These are phyloP conservation scores for Suncus etruscus DNA, from an alignment of 2,113 vertebrate genomes.

Conservation along the genomic window DNA sequence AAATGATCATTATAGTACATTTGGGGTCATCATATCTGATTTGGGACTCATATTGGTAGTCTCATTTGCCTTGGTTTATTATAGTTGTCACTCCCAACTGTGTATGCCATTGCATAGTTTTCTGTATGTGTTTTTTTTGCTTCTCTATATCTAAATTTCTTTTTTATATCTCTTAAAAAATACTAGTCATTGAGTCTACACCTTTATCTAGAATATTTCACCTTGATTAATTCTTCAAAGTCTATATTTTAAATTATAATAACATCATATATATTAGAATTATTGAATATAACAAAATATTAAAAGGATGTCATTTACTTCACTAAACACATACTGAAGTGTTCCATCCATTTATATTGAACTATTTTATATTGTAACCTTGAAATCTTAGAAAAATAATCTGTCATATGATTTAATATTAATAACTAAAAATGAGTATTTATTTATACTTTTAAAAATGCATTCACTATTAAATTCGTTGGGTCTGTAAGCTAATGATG, in stretches of 20 bases:
- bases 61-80: not conserved
- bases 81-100: not conserved
- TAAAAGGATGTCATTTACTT: not conserved
- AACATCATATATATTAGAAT: not conserved
- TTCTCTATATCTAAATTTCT: not conserved
- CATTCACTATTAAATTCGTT: not conserved
- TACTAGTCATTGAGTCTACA: not conserved
- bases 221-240: not conserved
- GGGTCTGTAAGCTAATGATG: not conserved
- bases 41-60: not conserved
- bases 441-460: constrained; percentile 44
- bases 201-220: not conserved
- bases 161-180: constrained; percentile 1
- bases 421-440: constrained; percentile 46
- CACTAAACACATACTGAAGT: not conserved
- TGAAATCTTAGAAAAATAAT: constrained; percentile 31
- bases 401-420: constrained; percentile 8
- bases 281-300: too few relatives aligned
- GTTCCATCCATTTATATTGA: not conserved
- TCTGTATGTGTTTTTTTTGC: not conserved
- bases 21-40: not conserved
- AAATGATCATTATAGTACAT: not conserved
- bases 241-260: not conserved
- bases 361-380: not conserved
- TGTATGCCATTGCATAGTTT: not conserved